These are phyloP conservation scores for Allophyes oxyacanthae DNA, from an alignment of 2,888 invertebrate species.

Conservation along the genomic window DNA sequence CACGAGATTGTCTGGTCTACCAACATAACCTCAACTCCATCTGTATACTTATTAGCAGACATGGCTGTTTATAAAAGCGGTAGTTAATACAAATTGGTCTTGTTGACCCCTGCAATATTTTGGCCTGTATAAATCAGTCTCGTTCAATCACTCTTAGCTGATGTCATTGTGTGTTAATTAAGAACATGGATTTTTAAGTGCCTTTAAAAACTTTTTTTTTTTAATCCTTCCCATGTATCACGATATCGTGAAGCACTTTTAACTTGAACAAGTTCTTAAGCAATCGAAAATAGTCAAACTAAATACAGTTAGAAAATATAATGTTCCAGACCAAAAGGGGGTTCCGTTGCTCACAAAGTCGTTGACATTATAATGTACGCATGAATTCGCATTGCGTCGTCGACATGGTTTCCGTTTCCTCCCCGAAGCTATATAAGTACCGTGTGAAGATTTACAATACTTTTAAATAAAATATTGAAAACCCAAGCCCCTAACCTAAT, in stretches of 20 bases:
- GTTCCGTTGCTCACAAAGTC: slow-evolving; percentile 27
- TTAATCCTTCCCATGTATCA: too few species aligned
- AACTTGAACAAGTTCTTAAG: too few species aligned
- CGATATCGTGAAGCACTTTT: too few species aligned
- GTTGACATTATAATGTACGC: slow-evolving; percentile 52
- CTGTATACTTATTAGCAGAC: neutral
- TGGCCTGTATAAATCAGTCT: slow-evolving; percentile 35
- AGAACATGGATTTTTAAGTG: too few species aligned
- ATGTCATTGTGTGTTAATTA: slow-evolving; percentile 7
- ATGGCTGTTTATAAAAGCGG: slow-evolving; percentile 6
- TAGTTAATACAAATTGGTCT: slow-evolving; percentile 17
- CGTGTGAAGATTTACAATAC: slow-evolving; percentile 50
- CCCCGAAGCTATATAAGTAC: slow-evolving; percentile 45
- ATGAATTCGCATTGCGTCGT: slow-evolving; percentile 55
- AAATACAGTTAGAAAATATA: too few species aligned
- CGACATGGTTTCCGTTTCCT: slow-evolving; percentile 58
- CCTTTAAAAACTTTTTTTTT: too few species aligned
- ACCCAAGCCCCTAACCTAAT: slow-evolving; percentile 12
- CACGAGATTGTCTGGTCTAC: too few species aligned
- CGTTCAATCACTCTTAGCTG: slow-evolving; percentile 27
- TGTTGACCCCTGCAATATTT: slow-evolving; percentile 37
- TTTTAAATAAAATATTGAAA: slow-evolving; percentile 23
- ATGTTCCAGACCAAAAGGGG: neutral
- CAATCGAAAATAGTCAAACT: too few species aligned
- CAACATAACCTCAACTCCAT: neutral